phyloP scores from a whole-genome alignment of 2,113 vertebrate genomes.

The Chloropsis hardwickii region DNA sequence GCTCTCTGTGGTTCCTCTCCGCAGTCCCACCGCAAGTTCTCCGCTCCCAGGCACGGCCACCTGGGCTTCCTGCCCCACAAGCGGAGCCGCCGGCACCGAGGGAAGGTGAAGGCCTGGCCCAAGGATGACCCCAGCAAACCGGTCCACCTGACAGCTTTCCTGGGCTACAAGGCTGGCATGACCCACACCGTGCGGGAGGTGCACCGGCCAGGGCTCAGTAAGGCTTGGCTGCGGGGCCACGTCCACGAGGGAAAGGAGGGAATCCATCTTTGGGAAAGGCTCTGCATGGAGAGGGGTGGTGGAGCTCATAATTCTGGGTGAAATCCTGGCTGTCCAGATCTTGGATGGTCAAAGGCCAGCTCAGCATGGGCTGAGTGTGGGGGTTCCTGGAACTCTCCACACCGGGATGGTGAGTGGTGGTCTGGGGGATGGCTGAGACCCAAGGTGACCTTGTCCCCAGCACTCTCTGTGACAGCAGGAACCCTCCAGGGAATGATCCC shows the following conservation, averaged over 20 bases:
- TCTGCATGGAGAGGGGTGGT: neutral
- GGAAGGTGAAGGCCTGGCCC: constrained; percentile 82
- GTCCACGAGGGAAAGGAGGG: neutral
- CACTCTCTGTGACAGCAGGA: fast-evolving
- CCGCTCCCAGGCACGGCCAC: constrained; percentile 80
- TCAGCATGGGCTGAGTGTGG: neutral
- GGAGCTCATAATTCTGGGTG: neutral
- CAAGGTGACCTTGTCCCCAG: neutral
- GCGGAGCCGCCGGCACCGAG: constrained; percentile 75
- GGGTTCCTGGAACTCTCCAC: neutral
- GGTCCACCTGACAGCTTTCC: constrained; percentile 79
- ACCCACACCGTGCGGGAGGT: constrained; percentile 78
- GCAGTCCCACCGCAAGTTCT: constrained; percentile 83
- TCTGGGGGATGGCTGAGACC: neutral
- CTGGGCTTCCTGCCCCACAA: constrained; percentile 80
- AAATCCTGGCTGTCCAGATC: neutral
- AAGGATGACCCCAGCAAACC: constrained; percentile 78
- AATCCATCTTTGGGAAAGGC: neutral
- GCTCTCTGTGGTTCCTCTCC: neutral
- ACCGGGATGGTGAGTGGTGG: neutral
- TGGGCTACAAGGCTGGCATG: constrained; percentile 85
- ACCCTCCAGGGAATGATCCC: neutral
- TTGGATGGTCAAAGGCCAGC: neutral
- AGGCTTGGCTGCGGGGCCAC: neutral
- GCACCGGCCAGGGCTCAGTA: constrained; percentile 78